Conservation (phyloP, 2,888 invertebrate genomes). For the Xylocampa areola region DNA sequence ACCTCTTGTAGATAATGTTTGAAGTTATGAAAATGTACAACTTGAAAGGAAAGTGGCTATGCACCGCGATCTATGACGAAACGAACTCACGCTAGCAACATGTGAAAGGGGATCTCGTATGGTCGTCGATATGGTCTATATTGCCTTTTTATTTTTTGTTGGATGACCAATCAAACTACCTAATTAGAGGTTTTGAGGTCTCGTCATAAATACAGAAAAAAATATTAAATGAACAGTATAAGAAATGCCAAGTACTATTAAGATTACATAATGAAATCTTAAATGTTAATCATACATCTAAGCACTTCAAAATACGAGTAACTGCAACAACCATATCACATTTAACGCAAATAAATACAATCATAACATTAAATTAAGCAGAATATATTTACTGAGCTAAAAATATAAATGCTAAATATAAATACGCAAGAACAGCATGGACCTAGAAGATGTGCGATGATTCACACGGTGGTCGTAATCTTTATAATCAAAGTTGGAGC, state of each 20-base stretch:
- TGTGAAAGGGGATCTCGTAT: slow-evolving; percentile 66
- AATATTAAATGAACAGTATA: slow-evolving; percentile 18
- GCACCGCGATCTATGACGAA: slow-evolving; percentile 54
- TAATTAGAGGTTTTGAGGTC: slow-evolving; percentile 25
- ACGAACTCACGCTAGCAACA: slow-evolving; percentile 49
- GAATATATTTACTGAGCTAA: slow-evolving; percentile 29
- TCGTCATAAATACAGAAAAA: slow-evolving; percentile 18
- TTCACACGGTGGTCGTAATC: slow-evolving; percentile 87
- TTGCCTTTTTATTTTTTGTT: slow-evolving; percentile 38
- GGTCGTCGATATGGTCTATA: slow-evolving; percentile 48
- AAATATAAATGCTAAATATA: slow-evolving; percentile 48
- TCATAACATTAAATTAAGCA: slow-evolving; percentile 20
- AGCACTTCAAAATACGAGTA: not conserved
- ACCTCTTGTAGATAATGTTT: slow-evolving; percentile 48
- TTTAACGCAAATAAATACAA: slow-evolving; percentile 12
- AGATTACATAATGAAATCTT: slow-evolving; percentile 12
- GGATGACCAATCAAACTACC: slow-evolving; percentile 13
- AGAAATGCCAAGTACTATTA: slow-evolving; percentile 7
- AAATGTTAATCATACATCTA: not conserved
- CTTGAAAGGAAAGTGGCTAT: slow-evolving; percentile 63
- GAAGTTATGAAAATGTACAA: slow-evolving; percentile 65
- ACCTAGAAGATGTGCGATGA: slow-evolving; percentile 84
- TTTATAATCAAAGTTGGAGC: slow-evolving; percentile 88
- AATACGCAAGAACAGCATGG: slow-evolving; percentile 55
- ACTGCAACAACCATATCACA: slow-evolving; percentile 5